Conservation (phyloP, 2,888 invertebrate genomes). For the Ophion costatus region DNA sequence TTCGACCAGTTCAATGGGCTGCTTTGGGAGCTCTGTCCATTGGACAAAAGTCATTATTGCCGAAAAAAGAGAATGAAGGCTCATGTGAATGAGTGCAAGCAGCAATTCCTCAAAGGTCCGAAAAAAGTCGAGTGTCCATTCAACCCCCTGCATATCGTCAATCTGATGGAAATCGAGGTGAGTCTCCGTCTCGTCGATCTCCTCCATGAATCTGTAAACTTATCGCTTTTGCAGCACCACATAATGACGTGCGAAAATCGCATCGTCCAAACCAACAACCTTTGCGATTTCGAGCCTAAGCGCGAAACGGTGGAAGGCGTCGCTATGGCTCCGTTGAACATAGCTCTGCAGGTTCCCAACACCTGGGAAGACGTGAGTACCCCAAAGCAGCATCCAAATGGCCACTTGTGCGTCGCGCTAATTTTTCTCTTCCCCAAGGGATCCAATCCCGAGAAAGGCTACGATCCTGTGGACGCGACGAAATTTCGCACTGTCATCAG, state of each 20-base stretch:
- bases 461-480: conserved; percentile 42
- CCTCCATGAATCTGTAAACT: neutral
- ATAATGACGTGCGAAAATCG: conserved; percentile 55
- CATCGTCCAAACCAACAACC: conserved; percentile 11
- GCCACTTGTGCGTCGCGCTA: too few relatives aligned
- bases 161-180: conserved; percentile 60
- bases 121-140: conserved; percentile 59
- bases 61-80: conserved; percentile 29
- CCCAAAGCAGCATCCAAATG: too few relatives aligned
- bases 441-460: conserved; percentile 31
- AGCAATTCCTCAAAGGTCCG: conserved; percentile 35
- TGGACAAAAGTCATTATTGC: conserved; percentile 43
- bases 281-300: conserved; percentile 57
- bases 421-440: conserved; percentile 16
- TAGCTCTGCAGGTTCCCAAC: conserved; percentile 12
- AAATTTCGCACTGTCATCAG: conserved; percentile 42
- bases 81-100: conserved; percentile 45
- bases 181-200: neutral
- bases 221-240: conserved; percentile 29
- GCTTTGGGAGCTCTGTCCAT: conserved; percentile 55
- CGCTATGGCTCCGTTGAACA: conserved; percentile 38
- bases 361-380: conserved; percentile 52
- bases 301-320: conserved; percentile 56
- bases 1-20: conserved; percentile 28
- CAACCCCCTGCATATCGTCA: conserved; percentile 55